Percentiles rank a stretch among this genome's conserved stretches.
Evolutionary conservation across 1,140 invertebrate genomes (phyloP).

Genomic region (Aphelinus certus): DNA sequence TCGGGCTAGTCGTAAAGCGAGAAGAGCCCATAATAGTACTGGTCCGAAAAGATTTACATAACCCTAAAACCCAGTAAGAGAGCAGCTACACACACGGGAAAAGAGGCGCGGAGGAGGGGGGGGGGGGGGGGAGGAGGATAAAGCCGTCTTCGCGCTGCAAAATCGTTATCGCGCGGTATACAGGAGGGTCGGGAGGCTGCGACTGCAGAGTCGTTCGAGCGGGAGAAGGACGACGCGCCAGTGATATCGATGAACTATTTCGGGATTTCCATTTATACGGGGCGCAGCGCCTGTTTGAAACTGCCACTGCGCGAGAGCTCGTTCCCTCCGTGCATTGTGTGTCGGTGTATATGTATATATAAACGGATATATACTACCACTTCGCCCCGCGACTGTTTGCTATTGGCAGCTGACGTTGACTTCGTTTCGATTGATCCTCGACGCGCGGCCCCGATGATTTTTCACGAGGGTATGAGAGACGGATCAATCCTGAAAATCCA

Average conservation of each 20-base stretch:
- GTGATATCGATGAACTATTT: constrained; percentile 16
- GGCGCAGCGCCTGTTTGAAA: neutral
- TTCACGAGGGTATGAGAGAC: too few relatives aligned
- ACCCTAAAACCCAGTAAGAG: neutral
- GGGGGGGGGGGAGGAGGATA: neutral
- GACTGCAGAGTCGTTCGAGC: neutral
- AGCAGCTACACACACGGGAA: neutral
- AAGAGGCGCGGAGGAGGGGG: neutral
- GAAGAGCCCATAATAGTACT: neutral
- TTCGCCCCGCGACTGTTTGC: too few relatives aligned
- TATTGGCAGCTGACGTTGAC: too few relatives aligned
- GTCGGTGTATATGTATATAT: neutral
- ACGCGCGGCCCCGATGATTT: too few relatives aligned
- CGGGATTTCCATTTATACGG: constrained; percentile 23
- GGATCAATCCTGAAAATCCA: too few relatives aligned
- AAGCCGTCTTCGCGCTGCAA: constrained; percentile 19
- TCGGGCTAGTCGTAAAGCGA: neutral
- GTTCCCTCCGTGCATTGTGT: neutral
- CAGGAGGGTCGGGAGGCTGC: too few relatives aligned
- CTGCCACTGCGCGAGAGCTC: neutral
- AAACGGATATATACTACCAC: too few relatives aligned
- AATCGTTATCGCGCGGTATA: too few relatives aligned
- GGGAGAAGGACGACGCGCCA: neutral
- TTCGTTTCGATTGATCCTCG: too few relatives aligned
- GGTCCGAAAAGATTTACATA: neutral